phyloP scores from a whole-genome alignment of 2,113 vertebrate genomes.

The Malaclemys terrapin region DNA sequence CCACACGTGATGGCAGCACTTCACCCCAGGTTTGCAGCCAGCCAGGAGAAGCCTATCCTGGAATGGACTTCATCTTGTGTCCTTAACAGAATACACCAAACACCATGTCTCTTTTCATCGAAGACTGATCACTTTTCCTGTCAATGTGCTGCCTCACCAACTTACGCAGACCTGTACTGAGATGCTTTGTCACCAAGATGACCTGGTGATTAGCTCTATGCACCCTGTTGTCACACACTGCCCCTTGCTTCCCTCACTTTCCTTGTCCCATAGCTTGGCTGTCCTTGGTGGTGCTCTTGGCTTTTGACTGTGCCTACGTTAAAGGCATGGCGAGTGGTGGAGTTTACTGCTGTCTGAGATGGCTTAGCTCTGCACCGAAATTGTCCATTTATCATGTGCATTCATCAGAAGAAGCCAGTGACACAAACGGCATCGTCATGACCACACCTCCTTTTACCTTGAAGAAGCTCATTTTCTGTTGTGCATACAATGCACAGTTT shows the following conservation, averaged over 20 bases:
- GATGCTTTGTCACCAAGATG: background rate
- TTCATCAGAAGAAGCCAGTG: background rate
- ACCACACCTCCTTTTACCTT: background rate
- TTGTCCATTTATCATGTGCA: rapidly evolving
- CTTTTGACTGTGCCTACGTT: background rate
- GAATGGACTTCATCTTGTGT: background rate
- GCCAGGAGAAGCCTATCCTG: background rate
- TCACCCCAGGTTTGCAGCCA: background rate
- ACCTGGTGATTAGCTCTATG: background rate
- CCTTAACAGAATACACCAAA: background rate
- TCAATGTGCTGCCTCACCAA: background rate
- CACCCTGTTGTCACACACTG: background rate
- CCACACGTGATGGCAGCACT: background rate
- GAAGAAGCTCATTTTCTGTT: background rate
- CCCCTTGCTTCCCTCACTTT: rapidly evolving
- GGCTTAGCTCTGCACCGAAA: background rate
- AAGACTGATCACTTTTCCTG: background rate
- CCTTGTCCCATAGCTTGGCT: rapidly evolving
- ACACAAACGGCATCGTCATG: background rate
- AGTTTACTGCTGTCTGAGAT: background rate
- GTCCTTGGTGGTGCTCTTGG: background rate
- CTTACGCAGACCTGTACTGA: background rate
- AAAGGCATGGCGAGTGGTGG: rapidly evolving
- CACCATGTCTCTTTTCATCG: background rate
- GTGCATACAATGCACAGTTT: rapidly evolving